Conservation (phyloP, 2,797 vertebrate genomes). For the Sebastes wilsoni region DNA sequence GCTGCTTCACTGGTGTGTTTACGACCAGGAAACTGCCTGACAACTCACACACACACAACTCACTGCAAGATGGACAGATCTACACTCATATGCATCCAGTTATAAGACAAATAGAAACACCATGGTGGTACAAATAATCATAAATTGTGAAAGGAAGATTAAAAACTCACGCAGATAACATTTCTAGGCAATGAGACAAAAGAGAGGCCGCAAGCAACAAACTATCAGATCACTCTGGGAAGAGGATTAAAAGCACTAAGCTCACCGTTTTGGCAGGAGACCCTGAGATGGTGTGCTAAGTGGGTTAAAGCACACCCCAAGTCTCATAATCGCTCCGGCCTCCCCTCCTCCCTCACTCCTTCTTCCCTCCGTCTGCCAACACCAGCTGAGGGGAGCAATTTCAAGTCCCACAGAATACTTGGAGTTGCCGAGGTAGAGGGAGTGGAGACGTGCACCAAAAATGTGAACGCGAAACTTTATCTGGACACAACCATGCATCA, state of each 20-base stretch:
- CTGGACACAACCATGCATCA: neutral
- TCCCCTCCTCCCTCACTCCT: constrained; percentile 16
- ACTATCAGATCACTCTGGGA: constrained; percentile 66
- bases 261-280: constrained; percentile 79
- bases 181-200: constrained; percentile 51
- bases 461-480: constrained; percentile 18
- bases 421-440: constrained; percentile 7
- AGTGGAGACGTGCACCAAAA: constrained; percentile 17
- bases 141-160: constrained; percentile 4
- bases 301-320: constrained; percentile 83
- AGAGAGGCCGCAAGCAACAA: constrained; percentile 58
- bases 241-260: constrained; percentile 80
- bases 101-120: constrained; percentile 29
- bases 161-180: constrained; percentile 25
- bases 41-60: constrained; percentile 23
- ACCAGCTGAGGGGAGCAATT: constrained; percentile 50
- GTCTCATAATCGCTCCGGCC: constrained; percentile 72
- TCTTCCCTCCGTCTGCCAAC: constrained; percentile 54
- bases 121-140: constrained; percentile 23
- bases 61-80: constrained; percentile 10
- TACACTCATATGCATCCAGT: constrained; percentile 11
- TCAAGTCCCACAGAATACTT: constrained; percentile 45
- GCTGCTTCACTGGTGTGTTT: constrained; percentile 54
- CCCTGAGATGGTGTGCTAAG: constrained; percentile 78
- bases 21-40: constrained; percentile 54